Evolutionary conservation across 2,888 invertebrate species (phyloP).

Genomic region (Pyrocoelia pectoralis): DNA sequence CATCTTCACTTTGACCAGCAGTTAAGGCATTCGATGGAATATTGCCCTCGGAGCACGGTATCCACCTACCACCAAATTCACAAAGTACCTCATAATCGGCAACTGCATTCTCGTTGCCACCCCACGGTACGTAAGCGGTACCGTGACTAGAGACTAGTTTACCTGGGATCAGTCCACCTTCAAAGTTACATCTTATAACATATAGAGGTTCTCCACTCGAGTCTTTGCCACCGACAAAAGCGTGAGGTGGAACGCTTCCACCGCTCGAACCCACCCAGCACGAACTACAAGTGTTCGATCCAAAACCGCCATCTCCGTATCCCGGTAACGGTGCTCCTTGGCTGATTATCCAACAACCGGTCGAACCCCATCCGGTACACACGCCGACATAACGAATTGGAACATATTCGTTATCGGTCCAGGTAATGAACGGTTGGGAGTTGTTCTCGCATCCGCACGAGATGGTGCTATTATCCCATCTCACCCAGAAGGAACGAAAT

Average conservation of each 20-base stretch:
- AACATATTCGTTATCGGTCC: constrained; percentile 75
- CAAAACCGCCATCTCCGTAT: constrained; percentile 45
- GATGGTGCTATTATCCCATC: constrained; percentile 72
- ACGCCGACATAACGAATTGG: constrained; percentile 79
- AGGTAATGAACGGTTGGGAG: constrained; percentile 78
- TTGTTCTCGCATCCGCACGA: constrained; percentile 63
- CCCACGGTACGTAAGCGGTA: constrained; percentile 76
- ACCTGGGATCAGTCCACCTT: constrained; percentile 80
- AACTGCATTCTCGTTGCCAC: constrained; percentile 74
- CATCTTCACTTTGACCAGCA: constrained; percentile 76
- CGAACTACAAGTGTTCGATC: constrained; percentile 54
- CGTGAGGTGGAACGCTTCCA: constrained; percentile 75
- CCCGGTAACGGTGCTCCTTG: constrained; percentile 41
- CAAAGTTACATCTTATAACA: constrained; percentile 74
- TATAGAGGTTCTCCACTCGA: constrained; percentile 72
- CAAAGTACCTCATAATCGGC: constrained; percentile 70
- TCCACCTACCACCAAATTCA: constrained; percentile 57
- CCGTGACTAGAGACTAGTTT: constrained; percentile 76
- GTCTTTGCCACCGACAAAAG: constrained; percentile 72
- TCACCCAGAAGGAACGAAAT: constrained; percentile 85
- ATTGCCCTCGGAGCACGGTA: constrained; percentile 61
- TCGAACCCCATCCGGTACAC: constrained; percentile 88
- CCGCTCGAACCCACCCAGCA: constrained; percentile 75
- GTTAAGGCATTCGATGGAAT: constrained; percentile 76
- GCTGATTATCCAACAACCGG: constrained; percentile 82